phyloP scores from a whole-genome alignment of 2,888 invertebrate genomes.

The Agriopis leucophaearia region DNA sequence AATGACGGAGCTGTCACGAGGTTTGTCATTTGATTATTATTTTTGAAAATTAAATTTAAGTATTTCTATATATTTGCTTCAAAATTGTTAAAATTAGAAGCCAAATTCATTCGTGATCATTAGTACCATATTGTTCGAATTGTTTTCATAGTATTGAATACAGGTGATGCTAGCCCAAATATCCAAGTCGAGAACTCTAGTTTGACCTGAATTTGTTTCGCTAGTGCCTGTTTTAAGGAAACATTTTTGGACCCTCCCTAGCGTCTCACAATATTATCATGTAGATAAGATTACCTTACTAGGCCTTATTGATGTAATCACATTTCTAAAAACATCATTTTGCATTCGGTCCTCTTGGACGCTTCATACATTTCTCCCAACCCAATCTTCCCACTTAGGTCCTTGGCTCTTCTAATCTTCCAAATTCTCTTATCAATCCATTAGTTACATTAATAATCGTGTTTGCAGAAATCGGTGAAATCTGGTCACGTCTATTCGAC shows the following conservation, averaged over 20 bases:
- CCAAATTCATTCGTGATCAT: not conserved
- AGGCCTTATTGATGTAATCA: not conserved
- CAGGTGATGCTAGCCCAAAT: not conserved
- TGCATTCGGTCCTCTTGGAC: too few species aligned
- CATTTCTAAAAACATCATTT: not conserved
- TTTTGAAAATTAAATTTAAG: conserved; percentile 35
- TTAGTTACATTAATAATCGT: not conserved
- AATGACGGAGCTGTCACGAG: conserved; percentile 85
- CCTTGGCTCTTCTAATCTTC: too few species aligned
- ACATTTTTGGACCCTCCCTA: not conserved
- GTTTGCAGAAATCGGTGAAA: conserved; percentile 91
- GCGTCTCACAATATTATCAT: not conserved
- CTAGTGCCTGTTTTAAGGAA: not conserved
- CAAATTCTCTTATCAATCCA: too few species aligned
- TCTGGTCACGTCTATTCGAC: conserved; percentile 95
- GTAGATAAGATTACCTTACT: not conserved
- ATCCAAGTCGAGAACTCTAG: not conserved
- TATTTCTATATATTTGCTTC: not conserved
- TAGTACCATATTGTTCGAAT: not conserved
- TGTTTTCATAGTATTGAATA: not conserved
- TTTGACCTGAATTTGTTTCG: conserved; percentile 3
- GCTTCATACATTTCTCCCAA: too few species aligned
- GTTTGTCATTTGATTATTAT: conserved; percentile 58
- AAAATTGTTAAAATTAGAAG: not conserved
- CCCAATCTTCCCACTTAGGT: too few species aligned